These are phyloP conservation scores for Ianthella basta DNA, from an alignment of 37 sponge, comb jelly and placozoan species.

Conservation along the genomic window DNA sequence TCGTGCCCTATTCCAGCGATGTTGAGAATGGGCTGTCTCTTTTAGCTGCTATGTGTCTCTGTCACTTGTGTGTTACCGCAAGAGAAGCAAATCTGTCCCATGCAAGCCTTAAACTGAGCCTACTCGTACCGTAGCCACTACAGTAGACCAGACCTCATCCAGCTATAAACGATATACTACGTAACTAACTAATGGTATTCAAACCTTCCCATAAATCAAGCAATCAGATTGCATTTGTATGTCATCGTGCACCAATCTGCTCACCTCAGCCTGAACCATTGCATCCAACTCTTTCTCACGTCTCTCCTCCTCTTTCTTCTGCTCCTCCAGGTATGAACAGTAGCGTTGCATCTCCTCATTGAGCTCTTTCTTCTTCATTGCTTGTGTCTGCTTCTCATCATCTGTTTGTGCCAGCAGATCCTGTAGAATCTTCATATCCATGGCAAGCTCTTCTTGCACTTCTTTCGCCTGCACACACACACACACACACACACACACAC, in stretches of 20 bases:
- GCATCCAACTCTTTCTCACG: conserved; percentile 86
- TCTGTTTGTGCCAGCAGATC: conserved; percentile 74
- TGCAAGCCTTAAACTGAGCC: no score
- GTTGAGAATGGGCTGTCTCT: no score
- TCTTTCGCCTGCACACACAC: conserved; percentile 68
- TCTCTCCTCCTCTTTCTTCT: conserved; percentile 69
- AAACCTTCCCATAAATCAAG: no score
- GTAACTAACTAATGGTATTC: no score
- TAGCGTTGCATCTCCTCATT: conserved; percentile 78
- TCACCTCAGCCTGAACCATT: conserved; percentile 82
- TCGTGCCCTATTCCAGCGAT: no score
- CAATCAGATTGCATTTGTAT: neutral
- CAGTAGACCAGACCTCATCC: no score
- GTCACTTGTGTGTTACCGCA: no score
- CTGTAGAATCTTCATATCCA: conserved; percentile 97
- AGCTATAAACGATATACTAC: no score
- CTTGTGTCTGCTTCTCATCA: conserved; percentile 87
- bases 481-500: neutral
- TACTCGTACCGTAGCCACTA: no score
- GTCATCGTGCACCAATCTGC: neutral
- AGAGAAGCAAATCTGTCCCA: no score
- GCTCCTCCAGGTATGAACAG: conserved; percentile 74
- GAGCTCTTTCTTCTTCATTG: conserved; percentile 66
- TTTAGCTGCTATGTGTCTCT: no score
- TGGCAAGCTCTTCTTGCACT: conserved; percentile 91